Evolutionary conservation across 2,888 invertebrate genomes (phyloP), one percentile per base, ranked within the genome.

Genomic region (Ferrisia virgata): DNA sequence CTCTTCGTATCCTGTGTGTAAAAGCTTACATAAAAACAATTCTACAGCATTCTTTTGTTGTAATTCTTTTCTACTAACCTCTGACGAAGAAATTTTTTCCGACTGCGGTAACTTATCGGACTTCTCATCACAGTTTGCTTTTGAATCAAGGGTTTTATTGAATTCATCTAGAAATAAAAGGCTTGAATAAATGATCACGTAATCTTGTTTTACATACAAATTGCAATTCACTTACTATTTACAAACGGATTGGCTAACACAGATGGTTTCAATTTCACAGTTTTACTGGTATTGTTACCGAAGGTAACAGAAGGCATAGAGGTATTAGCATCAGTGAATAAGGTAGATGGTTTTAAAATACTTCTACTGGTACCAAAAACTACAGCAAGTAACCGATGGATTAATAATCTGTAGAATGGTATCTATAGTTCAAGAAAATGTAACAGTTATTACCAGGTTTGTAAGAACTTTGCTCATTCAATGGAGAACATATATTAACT

Each of bases 251-350:
- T 83, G 0, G 83, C 40, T 83, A 83, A 43, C 39, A 83, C 83
- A 28, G 83, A 83, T 15, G 83, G 83, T 76, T 83, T 83, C 28
- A 83, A 47, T 76, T 83, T 83, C n/a, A 83, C 83, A 43, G 72
- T 18, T 76, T 83, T 83, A 31, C 43, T 72, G 22, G 76, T 72
- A 40, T 83, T 69, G 43, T 76, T 83, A 43, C 76, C 76, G 47
- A 83, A 83, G 2, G 83, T 83, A 33, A 83, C 83, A 31, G 40
- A 43, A 13, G 72, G 76, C n/a, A 47, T 18, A 2, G 76, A 31
- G 69, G 69, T 33, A 76, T 76, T 83, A 13, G 83, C 25, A 43
- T 83, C 83, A 11, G 83, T 83, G 31, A 83, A 83, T 18, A 83
- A 33, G 11, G 72, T 40, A 3, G 83, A 83, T 18, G 83, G 83